Percentiles rank a stretch among this genome's conserved stretches.
Conservation (phyloP, 2,797 vertebrate species). For the Enteromius viviparus region DNA sequence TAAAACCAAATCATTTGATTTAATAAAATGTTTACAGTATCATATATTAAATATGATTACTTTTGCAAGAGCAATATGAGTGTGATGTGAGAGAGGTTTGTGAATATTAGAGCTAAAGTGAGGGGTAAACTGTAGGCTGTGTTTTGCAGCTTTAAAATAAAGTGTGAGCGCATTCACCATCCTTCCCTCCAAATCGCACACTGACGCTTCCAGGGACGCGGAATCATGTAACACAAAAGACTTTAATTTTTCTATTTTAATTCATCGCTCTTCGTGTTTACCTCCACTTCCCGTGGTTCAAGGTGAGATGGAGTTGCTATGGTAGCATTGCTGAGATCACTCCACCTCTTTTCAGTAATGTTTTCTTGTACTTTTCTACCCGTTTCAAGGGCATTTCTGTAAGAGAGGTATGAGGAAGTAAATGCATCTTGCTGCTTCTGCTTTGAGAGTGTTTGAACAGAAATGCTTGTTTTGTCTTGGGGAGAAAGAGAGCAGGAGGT, state of each 20-base stretch:
- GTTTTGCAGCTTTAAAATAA: conserved; percentile 39
- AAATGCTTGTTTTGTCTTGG: conserved; percentile 47
- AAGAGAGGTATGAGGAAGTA: conserved; percentile 55
- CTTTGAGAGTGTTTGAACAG: conserved; percentile 49
- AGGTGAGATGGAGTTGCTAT: conserved; percentile 75
- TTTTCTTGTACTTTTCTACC: conserved; percentile 46
- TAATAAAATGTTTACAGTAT: neutral
- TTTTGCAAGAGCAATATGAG: neutral
- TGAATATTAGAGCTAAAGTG: conserved; percentile 25
- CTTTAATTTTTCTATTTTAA: conserved; percentile 47
- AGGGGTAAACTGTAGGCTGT: conserved; percentile 32
- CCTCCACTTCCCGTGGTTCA: conserved; percentile 64
- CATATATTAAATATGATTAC: neutral
- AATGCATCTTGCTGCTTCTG: conserved; percentile 52
- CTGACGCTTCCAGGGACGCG: conserved; percentile 13
- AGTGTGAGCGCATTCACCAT: neutral
- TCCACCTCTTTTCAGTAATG: conserved; percentile 43
- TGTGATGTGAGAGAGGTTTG: neutral
- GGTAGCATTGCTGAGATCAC: conserved; percentile 65
- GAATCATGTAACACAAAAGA: conserved; percentile 47
- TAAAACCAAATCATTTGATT: neutral
- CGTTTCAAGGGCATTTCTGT: conserved; percentile 62
- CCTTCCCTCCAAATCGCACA: conserved; percentile 14
- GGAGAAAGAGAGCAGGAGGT: conserved; percentile 1
- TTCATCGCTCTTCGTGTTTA: conserved; percentile 49